Base-by-base conservation (phyloP, 2,888 invertebrate genomes). In the Lasioglossum pauxillum region DNA sequence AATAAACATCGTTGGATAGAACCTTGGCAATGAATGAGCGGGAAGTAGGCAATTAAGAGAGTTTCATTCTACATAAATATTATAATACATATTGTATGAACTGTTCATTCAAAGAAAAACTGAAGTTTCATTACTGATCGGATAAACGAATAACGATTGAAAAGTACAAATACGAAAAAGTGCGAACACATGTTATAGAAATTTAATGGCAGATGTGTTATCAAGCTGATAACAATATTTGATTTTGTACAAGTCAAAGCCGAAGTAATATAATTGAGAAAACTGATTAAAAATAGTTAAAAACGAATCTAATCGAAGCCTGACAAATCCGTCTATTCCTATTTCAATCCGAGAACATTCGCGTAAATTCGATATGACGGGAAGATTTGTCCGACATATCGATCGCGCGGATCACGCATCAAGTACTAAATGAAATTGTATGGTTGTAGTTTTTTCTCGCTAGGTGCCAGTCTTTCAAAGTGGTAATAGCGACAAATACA, bases 361-460 rank as follows among this genome's bases (percentile, higher is more conserved):
- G 71, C 31, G 49, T 16, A 60, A 83, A 75, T 81, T 71, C 2
- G 49, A 71, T 16, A 12, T 16, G 83, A 75, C 71, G 46, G 69
- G n/a, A 16, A 14, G 57, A 57, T 60, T n/a, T 46, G n/a, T 19
- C 38, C 38, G 57, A 67, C 57, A 49, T 46, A 83, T 83, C 71
- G 82, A 82, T 82, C 82, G 75, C 5, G 10, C 44, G 35, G 35
- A 46, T 31, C 14, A 78, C 27, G 27, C 73, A 75, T 82, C 46
- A 14, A n/a, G 35, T 27, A 73, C 72, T 64, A 73, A 82, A 46
- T 73, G 82, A 82, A 82, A 60, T 82, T 82, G 72, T 64, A 82
- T 8, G 49, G 78, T 35, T 78, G 80, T 35, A 19, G n/a, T 60
- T 79, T 46, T n/a, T 19, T 49, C 12, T 31, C 19, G 2, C 31